phyloP scores from a whole-genome alignment of 2,888 invertebrate species.

The Ophraella communa region DNA sequence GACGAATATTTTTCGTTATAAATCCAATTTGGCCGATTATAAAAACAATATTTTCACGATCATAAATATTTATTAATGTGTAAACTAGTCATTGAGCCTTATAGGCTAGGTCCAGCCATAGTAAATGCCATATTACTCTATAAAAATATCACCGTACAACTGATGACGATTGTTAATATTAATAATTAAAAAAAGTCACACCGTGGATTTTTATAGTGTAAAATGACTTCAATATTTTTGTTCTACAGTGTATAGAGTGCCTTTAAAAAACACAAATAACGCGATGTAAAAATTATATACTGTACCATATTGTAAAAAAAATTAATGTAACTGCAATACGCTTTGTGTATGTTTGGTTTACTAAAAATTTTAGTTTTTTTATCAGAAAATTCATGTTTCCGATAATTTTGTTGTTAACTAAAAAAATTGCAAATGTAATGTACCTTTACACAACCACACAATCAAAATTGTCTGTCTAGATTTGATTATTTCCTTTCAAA shows the following conservation, averaged over 20 bases:
- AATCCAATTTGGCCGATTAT: slow-evolving; percentile 5
- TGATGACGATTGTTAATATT: neutral
- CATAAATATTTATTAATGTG: slow-evolving; percentile 36
- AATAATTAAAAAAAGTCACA: neutral
- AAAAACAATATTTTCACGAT: slow-evolving; percentile 28
- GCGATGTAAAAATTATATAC: slow-evolving; percentile 40
- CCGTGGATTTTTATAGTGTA: slow-evolving; percentile 1
- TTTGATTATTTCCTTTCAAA: neutral
- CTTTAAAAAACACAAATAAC: slow-evolving; percentile 43
- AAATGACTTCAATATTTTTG: slow-evolving; percentile 20
- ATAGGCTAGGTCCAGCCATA: slow-evolving; percentile 40
- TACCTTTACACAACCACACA: no score
- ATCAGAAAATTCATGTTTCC: neutral
- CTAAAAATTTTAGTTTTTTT: slow-evolving; percentile 3
- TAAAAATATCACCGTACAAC: slow-evolving; percentile 15
- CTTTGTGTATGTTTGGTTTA: slow-evolving; percentile 19
- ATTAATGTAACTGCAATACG: slow-evolving; percentile 38
- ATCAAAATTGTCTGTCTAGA: neutral
- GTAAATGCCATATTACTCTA: slow-evolving; percentile 13
- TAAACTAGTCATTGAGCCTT: slow-evolving; percentile 42
- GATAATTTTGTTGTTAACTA: neutral
- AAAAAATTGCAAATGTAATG: neutral
- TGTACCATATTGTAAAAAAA: slow-evolving; percentile 43
- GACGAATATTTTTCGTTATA: neutral
- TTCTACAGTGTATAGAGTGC: slow-evolving; percentile 42